Conservation (phyloP, 2,888 invertebrate species). For the Hemithea aestivaria region DNA sequence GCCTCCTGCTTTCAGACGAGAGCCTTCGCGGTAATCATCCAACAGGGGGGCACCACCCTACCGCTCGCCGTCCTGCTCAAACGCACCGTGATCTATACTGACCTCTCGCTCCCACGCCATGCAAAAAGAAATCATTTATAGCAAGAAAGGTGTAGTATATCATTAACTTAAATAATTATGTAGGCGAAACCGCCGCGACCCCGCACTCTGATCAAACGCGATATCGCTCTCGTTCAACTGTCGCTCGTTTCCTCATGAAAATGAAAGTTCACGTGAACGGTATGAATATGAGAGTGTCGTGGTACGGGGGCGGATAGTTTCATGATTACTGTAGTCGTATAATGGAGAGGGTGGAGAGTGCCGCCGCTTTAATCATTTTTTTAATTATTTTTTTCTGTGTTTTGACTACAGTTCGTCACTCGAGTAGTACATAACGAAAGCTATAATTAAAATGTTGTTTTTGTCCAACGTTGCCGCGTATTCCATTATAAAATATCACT, state of each 20-base stretch:
- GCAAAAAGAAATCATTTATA: slow-evolving; percentile 65
- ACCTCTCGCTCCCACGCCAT: slow-evolving; percentile 38
- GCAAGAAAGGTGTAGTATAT: slow-evolving; percentile 68
- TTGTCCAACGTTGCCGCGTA: neutral
- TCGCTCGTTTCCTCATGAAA: slow-evolving; percentile 1
- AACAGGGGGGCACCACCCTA: slow-evolving; percentile 51
- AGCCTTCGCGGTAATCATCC: slow-evolving; percentile 46
- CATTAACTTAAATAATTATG: slow-evolving; percentile 77
- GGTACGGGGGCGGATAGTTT: slow-evolving; percentile 48
- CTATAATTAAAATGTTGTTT: slow-evolving; percentile 23
- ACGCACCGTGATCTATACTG: slow-evolving; percentile 4
- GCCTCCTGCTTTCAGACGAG: slow-evolving; percentile 47
- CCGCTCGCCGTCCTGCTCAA: slow-evolving; percentile 30
- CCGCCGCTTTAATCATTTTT: slow-evolving; percentile 67
- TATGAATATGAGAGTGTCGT: slow-evolving; percentile 9
- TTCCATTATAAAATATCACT: slow-evolving; percentile 4
- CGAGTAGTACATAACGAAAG: slow-evolving; percentile 30
- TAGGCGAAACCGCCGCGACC: slow-evolving; percentile 40
- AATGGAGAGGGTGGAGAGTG: slow-evolving; percentile 62
- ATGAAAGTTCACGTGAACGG: slow-evolving; percentile 36
- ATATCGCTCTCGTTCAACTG: slow-evolving; percentile 32
- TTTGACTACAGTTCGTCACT: slow-evolving; percentile 22
- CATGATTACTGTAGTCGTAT: slow-evolving; percentile 67
- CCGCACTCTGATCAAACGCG: slow-evolving; percentile 27
- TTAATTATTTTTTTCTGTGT: slow-evolving; percentile 40